Evolutionary conservation across 2,888 invertebrate genomes (phyloP).

Genomic region (Acanthococcus lagerstroemiae): DNA sequence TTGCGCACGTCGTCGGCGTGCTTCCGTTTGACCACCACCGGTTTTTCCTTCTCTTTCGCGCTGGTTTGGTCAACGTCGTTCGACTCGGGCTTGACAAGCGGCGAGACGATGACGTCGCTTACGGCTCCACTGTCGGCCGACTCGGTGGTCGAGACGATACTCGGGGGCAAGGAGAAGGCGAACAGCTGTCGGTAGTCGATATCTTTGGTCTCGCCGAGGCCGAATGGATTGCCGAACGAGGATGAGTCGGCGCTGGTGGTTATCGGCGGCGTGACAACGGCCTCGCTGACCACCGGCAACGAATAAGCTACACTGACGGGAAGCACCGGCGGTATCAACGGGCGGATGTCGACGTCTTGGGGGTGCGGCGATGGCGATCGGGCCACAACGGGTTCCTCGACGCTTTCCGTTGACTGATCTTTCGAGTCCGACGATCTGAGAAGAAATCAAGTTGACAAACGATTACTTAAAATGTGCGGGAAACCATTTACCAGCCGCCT

Average conservation of each 20-base stretch:
- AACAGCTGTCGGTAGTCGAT: constrained; percentile 21
- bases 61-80: no score
- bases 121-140: neutral
- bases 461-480: no score
- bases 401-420: no score
- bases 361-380: neutral
- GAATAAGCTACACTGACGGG: neutral
- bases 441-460: no score
- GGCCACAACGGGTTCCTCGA: no score
- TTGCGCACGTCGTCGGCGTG: neutral
- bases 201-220: constrained; percentile 7
- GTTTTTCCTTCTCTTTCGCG: neutral
- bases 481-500: no score
- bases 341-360: neutral
- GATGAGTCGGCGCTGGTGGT: neutral
- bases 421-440: no score
- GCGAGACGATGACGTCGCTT: neutral
- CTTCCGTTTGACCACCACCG: neutral
- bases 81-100: neutral
- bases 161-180: neutral
- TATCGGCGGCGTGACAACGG: neutral
- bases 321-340: neutral
- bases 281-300: neutral
- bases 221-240: constrained; percentile 6
- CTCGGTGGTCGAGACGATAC: neutral